Conservation (phyloP, 2,113 vertebrate genomes). For the Sitta europaea region DNA sequence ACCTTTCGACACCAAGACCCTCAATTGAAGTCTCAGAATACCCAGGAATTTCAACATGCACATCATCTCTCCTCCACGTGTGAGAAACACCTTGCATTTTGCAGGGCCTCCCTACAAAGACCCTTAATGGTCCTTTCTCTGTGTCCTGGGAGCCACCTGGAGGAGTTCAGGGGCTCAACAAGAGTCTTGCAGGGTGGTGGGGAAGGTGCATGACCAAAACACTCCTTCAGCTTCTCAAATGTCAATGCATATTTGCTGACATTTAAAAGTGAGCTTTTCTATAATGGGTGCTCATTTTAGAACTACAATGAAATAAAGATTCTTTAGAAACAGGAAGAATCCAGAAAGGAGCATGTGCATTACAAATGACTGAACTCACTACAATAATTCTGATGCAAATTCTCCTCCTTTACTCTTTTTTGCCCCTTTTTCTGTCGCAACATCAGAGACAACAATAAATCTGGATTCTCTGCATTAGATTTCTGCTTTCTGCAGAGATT, state of each 20-base stretch:
- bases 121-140: neutral
- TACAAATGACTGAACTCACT: neutral
- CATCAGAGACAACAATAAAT: slow-evolving; percentile 10
- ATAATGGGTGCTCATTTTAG: neutral
- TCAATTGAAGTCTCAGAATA: neutral
- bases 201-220: accelerated
- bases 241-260: neutral
- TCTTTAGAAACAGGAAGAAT: neutral
- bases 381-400: neutral
- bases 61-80: neutral
- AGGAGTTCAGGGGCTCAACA: neutral
- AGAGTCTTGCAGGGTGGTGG: neutral
- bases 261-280: neutral
- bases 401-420: neutral
- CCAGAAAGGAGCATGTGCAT: neutral
- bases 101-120: neutral
- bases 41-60: neutral
- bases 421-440: neutral
- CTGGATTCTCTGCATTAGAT: neutral
- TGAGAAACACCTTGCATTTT: neutral
- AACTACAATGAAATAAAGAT: neutral
- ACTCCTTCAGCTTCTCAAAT: neutral
- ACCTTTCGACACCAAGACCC: neutral
- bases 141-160: neutral
- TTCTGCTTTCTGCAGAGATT: slow-evolving; percentile 4